phyloP scores from a whole-genome alignment of 2,113 vertebrate genomes.

The Corvus cornix region DNA sequence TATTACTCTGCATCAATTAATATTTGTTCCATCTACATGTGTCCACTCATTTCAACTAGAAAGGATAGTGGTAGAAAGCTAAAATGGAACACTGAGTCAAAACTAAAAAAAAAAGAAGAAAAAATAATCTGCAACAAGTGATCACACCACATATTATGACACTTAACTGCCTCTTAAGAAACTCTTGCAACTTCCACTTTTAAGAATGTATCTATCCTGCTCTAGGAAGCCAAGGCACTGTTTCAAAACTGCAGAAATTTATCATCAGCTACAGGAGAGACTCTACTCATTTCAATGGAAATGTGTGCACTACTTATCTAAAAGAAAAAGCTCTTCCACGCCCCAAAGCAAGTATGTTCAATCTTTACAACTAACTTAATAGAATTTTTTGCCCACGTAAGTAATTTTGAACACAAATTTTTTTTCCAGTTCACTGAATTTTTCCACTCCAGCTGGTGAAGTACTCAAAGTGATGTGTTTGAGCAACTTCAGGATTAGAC shows the following conservation, averaged over 20 bases:
- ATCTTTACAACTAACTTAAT: neutral
- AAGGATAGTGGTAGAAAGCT: neutral
- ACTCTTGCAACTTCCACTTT: constrained; percentile 43
- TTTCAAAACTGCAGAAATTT: neutral
- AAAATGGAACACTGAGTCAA: neutral
- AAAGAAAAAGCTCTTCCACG: neutral
- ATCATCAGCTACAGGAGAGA: neutral
- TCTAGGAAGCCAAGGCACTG: neutral
- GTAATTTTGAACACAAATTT: neutral
- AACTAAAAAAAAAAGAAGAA: neutral
- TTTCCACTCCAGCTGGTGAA: neutral
- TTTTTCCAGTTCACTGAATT: neutral
- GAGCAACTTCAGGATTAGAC: neutral
- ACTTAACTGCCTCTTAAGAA: constrained; percentile 19
- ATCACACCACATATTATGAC: neutral
- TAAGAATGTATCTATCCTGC: neutral
- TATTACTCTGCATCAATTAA: neutral
- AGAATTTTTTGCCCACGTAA: neutral
- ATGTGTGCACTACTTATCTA: neutral
- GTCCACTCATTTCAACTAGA: neutral
- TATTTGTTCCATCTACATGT: neutral
- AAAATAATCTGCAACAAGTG: neutral
- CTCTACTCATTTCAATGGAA: neutral
- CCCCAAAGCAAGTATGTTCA: constrained; percentile 17
- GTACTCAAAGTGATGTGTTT: neutral